Evolutionary conservation across 1,140 invertebrate genomes (phyloP).

Genomic region (Fopius arisanus): DNA sequence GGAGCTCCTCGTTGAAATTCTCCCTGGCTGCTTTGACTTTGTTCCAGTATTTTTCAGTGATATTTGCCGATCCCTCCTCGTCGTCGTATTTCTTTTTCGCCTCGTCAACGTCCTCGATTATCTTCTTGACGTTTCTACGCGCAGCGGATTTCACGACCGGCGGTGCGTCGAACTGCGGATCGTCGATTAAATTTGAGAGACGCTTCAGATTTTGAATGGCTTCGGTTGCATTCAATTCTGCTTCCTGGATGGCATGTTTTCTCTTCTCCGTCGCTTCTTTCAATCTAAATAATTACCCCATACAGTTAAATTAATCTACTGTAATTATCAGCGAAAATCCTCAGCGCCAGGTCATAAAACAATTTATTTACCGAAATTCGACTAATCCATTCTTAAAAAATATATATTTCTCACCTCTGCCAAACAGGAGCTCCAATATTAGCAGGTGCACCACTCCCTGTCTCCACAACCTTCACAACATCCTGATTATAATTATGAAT

Average conservation of each 20-base stretch:
- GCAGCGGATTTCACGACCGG: constrained; percentile 61
- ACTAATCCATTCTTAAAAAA: not conserved
- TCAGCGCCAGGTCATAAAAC: too few relatives aligned
- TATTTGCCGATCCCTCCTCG: constrained; percentile 65
- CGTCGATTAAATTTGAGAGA: constrained; percentile 57
- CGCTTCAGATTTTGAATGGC: constrained; percentile 48
- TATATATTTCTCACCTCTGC: constrained; percentile 55
- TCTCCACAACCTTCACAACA: constrained; percentile 69
- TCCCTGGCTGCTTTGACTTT: constrained; percentile 73
- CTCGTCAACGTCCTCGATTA: constrained; percentile 68
- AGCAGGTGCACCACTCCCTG: constrained; percentile 50
- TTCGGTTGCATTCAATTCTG: constrained; percentile 60
- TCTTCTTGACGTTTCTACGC: constrained; percentile 69
- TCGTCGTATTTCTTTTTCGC: constrained; percentile 69
- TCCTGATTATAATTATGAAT: constrained; percentile 70
- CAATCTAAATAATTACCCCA: constrained; percentile 51
- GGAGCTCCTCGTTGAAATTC: constrained; percentile 76
- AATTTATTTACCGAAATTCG: not conserved
- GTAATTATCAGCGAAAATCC: too few relatives aligned
- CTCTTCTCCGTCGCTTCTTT: constrained; percentile 68
- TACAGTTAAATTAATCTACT: not conserved
- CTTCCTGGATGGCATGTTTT: constrained; percentile 62
- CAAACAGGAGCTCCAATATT: constrained; percentile 66
- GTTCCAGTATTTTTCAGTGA: constrained; percentile 77
- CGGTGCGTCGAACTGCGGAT: constrained; percentile 64